A percentile compares a stretch with the other conserved stretches of the same genome.
These are phyloP conservation scores for Pterobdella sp. DNA, from an alignment of 2,888 invertebrate species.

Conservation along the genomic window DNA sequence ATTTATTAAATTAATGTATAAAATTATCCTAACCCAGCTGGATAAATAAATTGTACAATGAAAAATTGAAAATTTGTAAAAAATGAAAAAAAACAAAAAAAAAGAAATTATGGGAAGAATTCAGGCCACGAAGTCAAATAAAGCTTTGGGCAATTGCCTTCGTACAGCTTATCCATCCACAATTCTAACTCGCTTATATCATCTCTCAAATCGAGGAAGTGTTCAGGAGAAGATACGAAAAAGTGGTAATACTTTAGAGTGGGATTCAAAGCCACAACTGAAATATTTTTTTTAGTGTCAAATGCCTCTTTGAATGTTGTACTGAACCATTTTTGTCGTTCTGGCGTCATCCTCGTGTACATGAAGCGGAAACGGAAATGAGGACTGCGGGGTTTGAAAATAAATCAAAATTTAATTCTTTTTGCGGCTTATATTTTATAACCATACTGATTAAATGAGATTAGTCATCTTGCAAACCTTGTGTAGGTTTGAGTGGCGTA, in stretches of 20 bases:
- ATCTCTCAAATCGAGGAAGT: slow-evolving; percentile 65
- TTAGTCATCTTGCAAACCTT: background rate
- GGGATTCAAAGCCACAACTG: slow-evolving; percentile 14
- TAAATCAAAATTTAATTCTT: too few species aligned
- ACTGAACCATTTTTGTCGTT: slow-evolving; percentile 14
- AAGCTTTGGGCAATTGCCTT: slow-evolving; percentile 87
- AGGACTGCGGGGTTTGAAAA: background rate
- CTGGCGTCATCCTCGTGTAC: slow-evolving; percentile 7
- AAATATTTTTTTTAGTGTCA: too few species aligned
- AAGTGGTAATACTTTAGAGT: slow-evolving; percentile 16
- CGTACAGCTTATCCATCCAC: slow-evolving; percentile 72
- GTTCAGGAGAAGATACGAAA: slow-evolving; percentile 56
- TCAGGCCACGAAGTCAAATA: slow-evolving; percentile 91
- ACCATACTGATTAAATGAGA: background rate
- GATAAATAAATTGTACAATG: background rate
- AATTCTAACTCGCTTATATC: slow-evolving; percentile 41
- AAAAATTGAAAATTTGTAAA: background rate
- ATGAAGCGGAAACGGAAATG: slow-evolving; percentile 22
- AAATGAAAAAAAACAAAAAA: background rate
- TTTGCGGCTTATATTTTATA: background rate
- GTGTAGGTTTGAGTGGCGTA: background rate
- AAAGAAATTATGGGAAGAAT: background rate
- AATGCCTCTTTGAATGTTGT: background rate
- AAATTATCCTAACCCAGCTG: too few species aligned
- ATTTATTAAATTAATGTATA: too few species aligned